Base-by-base conservation (phyloP, 2,888 invertebrate genomes). In the Erebia aethiops region DNA sequence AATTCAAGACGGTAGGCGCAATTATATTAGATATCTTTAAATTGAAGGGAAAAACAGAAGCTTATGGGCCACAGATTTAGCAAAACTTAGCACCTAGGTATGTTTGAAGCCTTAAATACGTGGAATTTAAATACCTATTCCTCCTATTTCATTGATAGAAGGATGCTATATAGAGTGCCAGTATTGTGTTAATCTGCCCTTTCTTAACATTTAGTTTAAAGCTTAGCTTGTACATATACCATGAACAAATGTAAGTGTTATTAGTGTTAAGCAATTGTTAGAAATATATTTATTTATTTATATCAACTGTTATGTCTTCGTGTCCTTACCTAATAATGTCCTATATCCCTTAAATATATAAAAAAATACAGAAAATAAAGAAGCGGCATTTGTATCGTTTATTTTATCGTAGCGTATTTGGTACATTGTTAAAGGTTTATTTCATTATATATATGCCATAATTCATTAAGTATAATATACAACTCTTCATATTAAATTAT, bases 301-400 rank as follows among this genome's bases (percentile, higher is more conserved):
- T 41, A 10, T 10, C 7, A 35, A 35, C 35, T 35, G 1, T 35
- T 57, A 14, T 18, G 11, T 64, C 2, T 35, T 35, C 13, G 16
- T 64, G 18, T 63, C 10, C 1, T 1, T 62, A 43, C 9, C 5
- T 66, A 43, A 57, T 56, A 10, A 18, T 57, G 18, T 46, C n/a
- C 14, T 11, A 21, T 67, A n/a, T 67, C 35, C 46, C 10, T 49
- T 18, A 51, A 51, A 46, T 70, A 21, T 74, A 76, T 60, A 65
- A 62, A 76, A 82, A 86, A 89, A 90, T 84, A 87, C 90, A 87
- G 81, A 81, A 83, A 90, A 90, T 92, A 92, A 92, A 91, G 91
- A 93, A 93, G 93, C 93, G 91, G 91, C 90, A 90, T 91, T 92
- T 89, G 90, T 92, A 90, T 92, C 86, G 87, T 93, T 92, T 92